phyloP scores from a whole-genome alignment of 2,113 vertebrate species.

The Myiopsitta monachus region DNA sequence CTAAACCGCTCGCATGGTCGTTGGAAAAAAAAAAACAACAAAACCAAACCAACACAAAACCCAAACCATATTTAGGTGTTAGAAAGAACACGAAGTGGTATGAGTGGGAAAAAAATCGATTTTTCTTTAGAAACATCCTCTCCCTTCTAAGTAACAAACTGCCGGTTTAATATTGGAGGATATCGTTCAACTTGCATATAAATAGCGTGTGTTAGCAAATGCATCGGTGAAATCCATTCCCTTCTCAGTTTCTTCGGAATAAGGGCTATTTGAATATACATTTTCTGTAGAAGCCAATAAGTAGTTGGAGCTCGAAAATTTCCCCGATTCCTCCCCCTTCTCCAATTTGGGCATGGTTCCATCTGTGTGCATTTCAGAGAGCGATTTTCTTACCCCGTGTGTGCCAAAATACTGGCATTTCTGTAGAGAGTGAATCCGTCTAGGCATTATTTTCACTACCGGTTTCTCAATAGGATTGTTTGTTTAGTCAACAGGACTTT shows the following conservation, averaged over 20 bases:
- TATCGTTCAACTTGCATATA: neutral
- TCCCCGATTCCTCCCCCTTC: fast-evolving
- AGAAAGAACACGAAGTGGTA: slow-evolving; percentile 3
- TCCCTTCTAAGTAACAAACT: neutral
- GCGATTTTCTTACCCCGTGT: neutral
- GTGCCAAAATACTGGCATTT: slow-evolving; percentile 4
- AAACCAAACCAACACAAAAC: neutral
- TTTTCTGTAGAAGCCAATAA: neutral
- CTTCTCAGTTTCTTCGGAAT: neutral
- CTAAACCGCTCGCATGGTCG: slow-evolving; percentile 25
- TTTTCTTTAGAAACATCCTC: neutral
- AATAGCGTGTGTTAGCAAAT: neutral
- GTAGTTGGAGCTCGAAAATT: neutral
- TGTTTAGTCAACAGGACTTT: slow-evolving; percentile 14
- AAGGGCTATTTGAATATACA: neutral
- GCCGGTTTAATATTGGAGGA: neutral
- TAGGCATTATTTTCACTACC: neutral
- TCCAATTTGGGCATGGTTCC: neutral
- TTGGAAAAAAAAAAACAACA: neutral
- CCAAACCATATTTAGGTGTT: slow-evolving; percentile 48
- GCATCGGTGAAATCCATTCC: neutral
- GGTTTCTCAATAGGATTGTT: neutral
- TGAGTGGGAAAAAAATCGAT: neutral
- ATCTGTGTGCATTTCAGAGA: slow-evolving; percentile 31
- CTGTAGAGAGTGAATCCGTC: neutral